Evolutionary conservation across 2,113 vertebrate species (phyloP).

Genomic region (Tupaia chinensis): DNA sequence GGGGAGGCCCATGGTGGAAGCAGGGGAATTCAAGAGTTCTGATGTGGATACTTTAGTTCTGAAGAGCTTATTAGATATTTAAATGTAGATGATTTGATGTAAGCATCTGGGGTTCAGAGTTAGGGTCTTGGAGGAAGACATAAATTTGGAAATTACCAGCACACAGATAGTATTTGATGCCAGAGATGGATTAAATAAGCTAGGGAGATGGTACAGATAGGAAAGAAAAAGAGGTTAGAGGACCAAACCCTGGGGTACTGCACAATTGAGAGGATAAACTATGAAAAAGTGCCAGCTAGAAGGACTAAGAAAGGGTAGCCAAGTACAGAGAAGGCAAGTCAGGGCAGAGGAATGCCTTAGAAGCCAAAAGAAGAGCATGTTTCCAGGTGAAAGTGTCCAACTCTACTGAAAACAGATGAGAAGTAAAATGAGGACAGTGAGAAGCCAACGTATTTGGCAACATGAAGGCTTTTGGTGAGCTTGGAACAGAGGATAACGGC

Average conservation of each 20-base stretch:
- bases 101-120: neutral
- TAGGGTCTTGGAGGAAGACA: neutral
- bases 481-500: neutral
- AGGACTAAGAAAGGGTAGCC: neutral
- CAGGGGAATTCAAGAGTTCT: neutral
- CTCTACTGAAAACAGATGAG: neutral
- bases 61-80: neutral
- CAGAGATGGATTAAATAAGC: neutral
- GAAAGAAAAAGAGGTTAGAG: neutral
- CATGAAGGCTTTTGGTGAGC: neutral
- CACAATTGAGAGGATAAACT: neutral
- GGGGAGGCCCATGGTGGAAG: neutral
- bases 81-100: neutral
- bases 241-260: neutral
- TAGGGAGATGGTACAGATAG: neutral
- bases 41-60: neutral
- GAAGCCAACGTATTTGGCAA: neutral
- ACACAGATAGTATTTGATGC: neutral
- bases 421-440: neutral
- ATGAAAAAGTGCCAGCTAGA: neutral
- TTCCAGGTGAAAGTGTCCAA: neutral
- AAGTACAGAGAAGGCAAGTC: neutral
- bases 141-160: neutral
- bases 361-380: neutral
- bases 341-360: neutral